These are phyloP conservation scores for Hydrolagus colliei DNA, from an alignment of 2,797 vertebrate genomes.

Conservation along the genomic window DNA sequence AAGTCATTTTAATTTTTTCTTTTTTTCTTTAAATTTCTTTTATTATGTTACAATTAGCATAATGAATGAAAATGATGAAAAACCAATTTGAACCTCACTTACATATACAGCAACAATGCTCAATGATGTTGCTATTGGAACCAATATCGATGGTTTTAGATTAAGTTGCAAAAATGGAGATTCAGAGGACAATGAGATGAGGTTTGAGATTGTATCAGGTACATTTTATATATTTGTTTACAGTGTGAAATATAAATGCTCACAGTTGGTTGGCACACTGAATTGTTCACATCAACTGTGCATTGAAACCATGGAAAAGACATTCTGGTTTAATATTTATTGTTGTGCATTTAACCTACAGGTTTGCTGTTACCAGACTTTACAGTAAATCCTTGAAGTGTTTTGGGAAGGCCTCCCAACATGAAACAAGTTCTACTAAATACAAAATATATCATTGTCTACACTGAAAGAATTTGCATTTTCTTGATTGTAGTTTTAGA, in stretches of 20 bases:
- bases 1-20: background rate
- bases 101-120: conserved; percentile 38
- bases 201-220: conserved; percentile 41
- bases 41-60: conserved; percentile 45
- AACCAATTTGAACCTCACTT: conserved; percentile 41
- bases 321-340: too few species aligned
- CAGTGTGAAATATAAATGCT: background rate
- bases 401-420: too few species aligned
- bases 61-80: conserved; percentile 46
- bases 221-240: conserved; percentile 30
- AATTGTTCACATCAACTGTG: background rate
- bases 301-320: background rate
- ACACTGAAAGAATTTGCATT: background rate
- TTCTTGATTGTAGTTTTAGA: background rate
- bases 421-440: too few species aligned
- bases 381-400: too few species aligned
- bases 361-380: background rate
- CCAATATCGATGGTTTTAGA: conserved; percentile 44
- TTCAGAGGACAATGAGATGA: conserved; percentile 41
- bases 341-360: background rate
- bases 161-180: conserved; percentile 38
- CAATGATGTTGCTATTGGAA: conserved; percentile 40
- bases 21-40: background rate
- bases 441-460: background rate
- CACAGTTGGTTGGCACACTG: background rate